phyloP scores from a whole-genome alignment of 1,140 invertebrate genomes.

The Brachionus asplanchnoidis region DNA sequence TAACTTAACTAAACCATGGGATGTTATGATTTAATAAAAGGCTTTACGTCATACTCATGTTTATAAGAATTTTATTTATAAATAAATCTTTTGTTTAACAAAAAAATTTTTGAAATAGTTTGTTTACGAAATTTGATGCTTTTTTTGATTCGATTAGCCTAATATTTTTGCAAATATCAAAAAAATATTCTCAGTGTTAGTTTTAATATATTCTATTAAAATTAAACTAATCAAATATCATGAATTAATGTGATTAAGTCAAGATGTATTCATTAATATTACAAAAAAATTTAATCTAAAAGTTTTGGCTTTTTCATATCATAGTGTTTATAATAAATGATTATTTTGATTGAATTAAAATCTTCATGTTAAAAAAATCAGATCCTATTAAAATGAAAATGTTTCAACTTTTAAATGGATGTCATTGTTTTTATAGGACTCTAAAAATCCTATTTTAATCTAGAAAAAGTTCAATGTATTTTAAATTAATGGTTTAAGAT shows the following conservation, averaged over 20 bases:
- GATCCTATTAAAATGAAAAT: too few relatives aligned
- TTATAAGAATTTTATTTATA: conserved; percentile 2
- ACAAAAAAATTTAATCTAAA: too few relatives aligned
- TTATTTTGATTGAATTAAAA: too few relatives aligned
- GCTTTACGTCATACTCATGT: not conserved
- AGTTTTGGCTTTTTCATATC: too few relatives aligned
- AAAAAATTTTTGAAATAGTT: not conserved
- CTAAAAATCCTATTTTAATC: too few relatives aligned
- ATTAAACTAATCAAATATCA: not conserved
- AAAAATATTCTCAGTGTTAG: not conserved
- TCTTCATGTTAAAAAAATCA: too few relatives aligned
- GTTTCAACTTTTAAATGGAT: too few relatives aligned
- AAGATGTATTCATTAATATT: too few relatives aligned
- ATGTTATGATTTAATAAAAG: not conserved
- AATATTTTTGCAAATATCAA: not conserved
- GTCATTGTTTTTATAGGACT: too few relatives aligned
- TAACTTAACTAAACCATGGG: not conserved
- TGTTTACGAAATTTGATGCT: not conserved
- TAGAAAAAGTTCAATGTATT: too few relatives aligned
- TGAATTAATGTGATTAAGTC: not conserved
- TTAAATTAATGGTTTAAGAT: too few relatives aligned
- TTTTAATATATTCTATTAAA: not conserved
- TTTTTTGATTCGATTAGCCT: not conserved
- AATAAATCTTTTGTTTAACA: not conserved
- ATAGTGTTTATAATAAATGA: too few relatives aligned